Base-by-base conservation (phyloP, 2,888 invertebrate genomes). In the Mamestra brassicae region DNA sequence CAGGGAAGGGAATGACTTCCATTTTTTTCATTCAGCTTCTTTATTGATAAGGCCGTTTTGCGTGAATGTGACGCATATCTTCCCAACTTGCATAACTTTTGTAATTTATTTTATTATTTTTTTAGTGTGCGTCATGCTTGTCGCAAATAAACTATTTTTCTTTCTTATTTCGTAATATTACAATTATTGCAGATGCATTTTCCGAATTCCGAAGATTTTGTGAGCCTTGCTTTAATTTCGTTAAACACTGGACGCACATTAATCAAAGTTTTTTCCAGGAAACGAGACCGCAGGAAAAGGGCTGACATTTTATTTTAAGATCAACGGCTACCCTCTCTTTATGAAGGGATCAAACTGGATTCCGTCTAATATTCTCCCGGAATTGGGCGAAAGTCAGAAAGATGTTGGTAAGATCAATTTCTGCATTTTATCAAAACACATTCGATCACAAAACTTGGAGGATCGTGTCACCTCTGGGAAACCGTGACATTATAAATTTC, bases 331-430 rank as follows among this genome's bases (percentile, higher is more conserved):
- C 68, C 97, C 98, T 2, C 97, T 99, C n/a, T 99, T 99, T 91
- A 98, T 99, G 93, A 99, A 99, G 94, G 99, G 99, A 3, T 98
- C 98, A 13, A 99, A 99, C 93, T 99, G 98, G 97, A 99, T 99
- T 89, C 99, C 99, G 0, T 97, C 98, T 0, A 97, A 98, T 91
- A 97, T 99, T 84, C 97, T 99, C 71, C 99, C 98, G 0, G 99
- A 99, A 94, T 89, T 97, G 52, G 97, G 98, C 0, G 87, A 85
- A 73, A 96, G 97, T 38, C 93, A 97, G 80, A 89, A 91, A 81
- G 90, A 92, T 42, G 96, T 95, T 86, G 95, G 97, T 94, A 15
- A 42, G 13, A 36, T 34, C 3, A 57, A 26, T 57, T 57, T 57
- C 34, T 57, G 34, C 13, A 34, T 34, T 57, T 58, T 15, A 34